Percentiles rank a stretch among this genome's conserved stretches.
phyloP scores from a whole-genome alignment of 2,113 vertebrate genomes.

The Tor tambroides region DNA sequence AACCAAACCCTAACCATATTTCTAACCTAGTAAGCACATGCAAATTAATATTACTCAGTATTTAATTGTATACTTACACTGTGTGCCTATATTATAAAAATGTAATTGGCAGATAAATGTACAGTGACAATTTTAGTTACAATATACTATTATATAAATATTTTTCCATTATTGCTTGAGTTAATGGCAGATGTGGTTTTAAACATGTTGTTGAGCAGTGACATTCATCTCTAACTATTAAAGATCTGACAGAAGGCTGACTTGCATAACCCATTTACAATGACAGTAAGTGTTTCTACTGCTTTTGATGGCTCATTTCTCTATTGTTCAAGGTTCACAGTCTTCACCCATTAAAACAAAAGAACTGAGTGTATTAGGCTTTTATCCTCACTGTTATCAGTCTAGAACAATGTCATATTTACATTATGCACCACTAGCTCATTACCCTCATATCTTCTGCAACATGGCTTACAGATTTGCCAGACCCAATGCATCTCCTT shows the following conservation, averaged over 20 bases:
- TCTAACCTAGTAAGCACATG: too few species aligned
- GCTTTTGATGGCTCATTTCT: slow-evolving; percentile 23
- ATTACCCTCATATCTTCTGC: neutral
- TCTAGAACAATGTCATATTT: neutral
- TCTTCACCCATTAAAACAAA: neutral
- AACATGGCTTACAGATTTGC: neutral
- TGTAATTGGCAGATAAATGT: too few species aligned
- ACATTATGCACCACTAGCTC: neutral
- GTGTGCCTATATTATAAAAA: too few species aligned
- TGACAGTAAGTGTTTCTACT: neutral
- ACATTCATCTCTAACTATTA: neutral
- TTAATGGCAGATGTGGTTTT: neutral
- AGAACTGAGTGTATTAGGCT: neutral
- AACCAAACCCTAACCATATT: neutral
- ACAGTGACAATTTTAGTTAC: neutral
- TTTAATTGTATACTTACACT: too few species aligned
- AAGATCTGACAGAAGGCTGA: too few species aligned
- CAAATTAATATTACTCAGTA: neutral
- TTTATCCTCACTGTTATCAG: neutral
- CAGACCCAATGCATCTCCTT: neutral
- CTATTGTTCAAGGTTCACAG: neutral
- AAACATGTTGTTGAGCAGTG: neutral
- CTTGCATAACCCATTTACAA: neutral
- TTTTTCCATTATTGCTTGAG: neutral
- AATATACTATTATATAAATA: neutral